Base-by-base conservation (phyloP, 2,113 vertebrate genomes). In the Odontophorus gujanensis region DNA sequence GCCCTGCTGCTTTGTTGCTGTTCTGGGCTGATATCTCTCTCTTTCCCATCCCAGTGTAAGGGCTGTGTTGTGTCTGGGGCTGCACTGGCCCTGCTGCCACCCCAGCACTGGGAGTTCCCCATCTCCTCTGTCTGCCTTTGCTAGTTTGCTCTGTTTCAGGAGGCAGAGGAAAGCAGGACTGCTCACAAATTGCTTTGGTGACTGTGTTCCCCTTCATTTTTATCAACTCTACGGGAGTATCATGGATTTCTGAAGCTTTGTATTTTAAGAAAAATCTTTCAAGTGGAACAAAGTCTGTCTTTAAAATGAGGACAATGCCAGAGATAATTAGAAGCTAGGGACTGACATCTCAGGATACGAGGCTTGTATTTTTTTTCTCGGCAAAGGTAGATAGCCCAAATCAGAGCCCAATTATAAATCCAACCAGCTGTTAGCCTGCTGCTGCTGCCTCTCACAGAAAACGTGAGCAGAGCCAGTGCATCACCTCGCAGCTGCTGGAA, bases 401-500 rank as follows among this genome's bases (percentile, higher is more conserved):
- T 32, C 43, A 53, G 42, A 77, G 58, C 71, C 16, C 17, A 63
- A 76, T 81, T 81, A 69, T 30, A 76, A 67, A 75, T 36, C 78
- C 48, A 80, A 19, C 55, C 25, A 50, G 55, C 32, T 51, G 59
- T 82, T 61, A 73, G n/a, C 25, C 42, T 25, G 22, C 3, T 15
- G 22, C 3, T 14, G 50, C 43, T 3, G 58, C 9, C 43, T 65
- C 28, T 34, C 34, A 4, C 1, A 10, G 75, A 9, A 4, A 7
- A 13, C 1, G 1, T 3, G 28, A 12, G 22, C 12, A 14, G 57
- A 63, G 34, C 32, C 53, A 45, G 14, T 0, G 14, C 2, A 92
- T 97, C 96, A 99, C 99, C 99, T 98, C 98, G 97, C 80, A 99
- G 98, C 96, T 99, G 99, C 96, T 99, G 98, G 96, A 98, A 99